Percentiles rank a stretch among this genome's conserved stretches.
Evolutionary conservation across 2,797 vertebrate species (phyloP).

Genomic region (Typhlichthys subterraneus): DNA sequence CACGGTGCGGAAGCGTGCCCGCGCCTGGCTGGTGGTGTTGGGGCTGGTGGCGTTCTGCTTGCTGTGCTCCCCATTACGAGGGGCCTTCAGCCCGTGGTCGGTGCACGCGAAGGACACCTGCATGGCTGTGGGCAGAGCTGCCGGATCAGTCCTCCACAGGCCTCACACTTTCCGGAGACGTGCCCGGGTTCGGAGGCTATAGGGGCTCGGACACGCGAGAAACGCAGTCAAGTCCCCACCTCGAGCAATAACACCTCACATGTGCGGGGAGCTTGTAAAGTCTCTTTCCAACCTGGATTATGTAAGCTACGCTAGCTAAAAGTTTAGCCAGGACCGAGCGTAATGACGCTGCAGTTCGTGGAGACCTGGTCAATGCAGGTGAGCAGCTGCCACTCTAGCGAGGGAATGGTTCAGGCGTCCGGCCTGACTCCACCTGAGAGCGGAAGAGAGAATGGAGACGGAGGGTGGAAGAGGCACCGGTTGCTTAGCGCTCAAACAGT

Average conservation of each 20-base stretch:
- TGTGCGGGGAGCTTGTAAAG: conserved; percentile 27
- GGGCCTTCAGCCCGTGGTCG: conserved; percentile 93
- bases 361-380: not conserved
- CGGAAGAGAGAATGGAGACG: conserved; percentile 55
- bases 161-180: not conserved
- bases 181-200: too few relatives aligned
- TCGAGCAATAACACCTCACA: conserved; percentile 38
- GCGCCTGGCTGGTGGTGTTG: conserved; percentile 83
- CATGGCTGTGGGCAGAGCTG: conserved; percentile 78
- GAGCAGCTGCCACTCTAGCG: conserved; percentile 17
- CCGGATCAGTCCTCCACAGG: conserved; percentile 21
- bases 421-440: conserved; percentile 59
- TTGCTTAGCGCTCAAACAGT: conserved; percentile 34
- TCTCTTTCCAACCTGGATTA: conserved; percentile 1
- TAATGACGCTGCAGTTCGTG: conserved; percentile 30
- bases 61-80: conserved; percentile 91
- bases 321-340: conserved; percentile 24
- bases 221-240: conserved; percentile 8
- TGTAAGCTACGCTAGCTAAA: conserved; percentile 8
- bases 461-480: conserved; percentile 44
- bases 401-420: conserved; percentile 36
- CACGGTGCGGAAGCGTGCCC: conserved; percentile 94
- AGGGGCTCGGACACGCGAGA: too few relatives aligned
- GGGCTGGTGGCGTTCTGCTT: conserved; percentile 91
- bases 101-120: conserved; percentile 98